A percentile compares a stretch with the other conserved stretches of the same genome.
Conservation (phyloP, 2,113 vertebrate species). For the Pseudorasbora parva region DNA sequence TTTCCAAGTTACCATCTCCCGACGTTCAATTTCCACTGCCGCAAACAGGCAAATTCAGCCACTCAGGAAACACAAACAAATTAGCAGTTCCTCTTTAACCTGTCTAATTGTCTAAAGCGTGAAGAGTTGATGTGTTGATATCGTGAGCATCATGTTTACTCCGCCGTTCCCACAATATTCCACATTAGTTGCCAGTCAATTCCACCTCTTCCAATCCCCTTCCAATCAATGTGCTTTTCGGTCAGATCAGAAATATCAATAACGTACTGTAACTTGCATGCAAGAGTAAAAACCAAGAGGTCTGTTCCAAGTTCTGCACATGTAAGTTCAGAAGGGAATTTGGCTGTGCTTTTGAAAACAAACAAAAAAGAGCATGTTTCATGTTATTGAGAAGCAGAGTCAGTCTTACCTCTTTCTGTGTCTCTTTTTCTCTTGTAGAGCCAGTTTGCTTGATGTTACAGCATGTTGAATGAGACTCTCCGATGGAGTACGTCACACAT, state of each 20-base stretch:
- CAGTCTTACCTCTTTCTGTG: conserved; percentile 42
- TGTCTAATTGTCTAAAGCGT: background rate
- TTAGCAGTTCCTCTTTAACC: conserved; percentile 11
- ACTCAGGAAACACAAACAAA: background rate
- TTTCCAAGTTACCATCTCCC: conserved; percentile 44
- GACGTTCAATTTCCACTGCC: background rate
- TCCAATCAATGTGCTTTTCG: background rate
- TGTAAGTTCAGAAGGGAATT: background rate
- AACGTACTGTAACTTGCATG: background rate
- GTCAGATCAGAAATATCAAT: background rate
- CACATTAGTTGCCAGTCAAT: background rate
- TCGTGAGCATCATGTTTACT: background rate
- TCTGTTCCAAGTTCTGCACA: background rate
- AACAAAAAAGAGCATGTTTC: background rate
- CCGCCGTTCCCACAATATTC: background rate
- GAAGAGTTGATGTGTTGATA: background rate
- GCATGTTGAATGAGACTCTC: conserved; percentile 37
- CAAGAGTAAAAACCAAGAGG: background rate
- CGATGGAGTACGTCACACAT: background rate
- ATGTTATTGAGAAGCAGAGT: conserved; percentile 16
- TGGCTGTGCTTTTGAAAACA: background rate
- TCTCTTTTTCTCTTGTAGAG: conserved; percentile 15
- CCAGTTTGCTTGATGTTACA: conserved; percentile 36
- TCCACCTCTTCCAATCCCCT: background rate
- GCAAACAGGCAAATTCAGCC: background rate